Evolutionary conservation across 2,797 vertebrate species (phyloP), one percentile per base, ranked within the genome.

Genomic region (Notolepis coatsorum): DNA sequence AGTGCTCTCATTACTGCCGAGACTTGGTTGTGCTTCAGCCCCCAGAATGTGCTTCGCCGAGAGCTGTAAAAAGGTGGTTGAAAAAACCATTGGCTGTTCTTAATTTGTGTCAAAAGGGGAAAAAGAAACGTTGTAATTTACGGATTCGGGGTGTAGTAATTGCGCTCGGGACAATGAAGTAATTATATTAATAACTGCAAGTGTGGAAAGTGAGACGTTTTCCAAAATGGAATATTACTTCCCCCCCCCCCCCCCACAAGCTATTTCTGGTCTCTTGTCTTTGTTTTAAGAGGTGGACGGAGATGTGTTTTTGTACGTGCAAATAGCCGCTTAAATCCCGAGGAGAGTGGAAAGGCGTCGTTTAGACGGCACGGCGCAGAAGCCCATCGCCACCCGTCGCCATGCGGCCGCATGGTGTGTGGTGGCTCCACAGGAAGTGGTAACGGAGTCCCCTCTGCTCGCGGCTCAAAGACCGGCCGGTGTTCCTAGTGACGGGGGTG

Each of bases 1-100:
- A 81, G 55, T 51, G 47, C 61, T 63, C 64, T 78, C 30, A 20
- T 81, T 79, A 75, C 65, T 79, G n/a, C n/a, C 57, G 35, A 50
- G 68, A 66, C 61, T 56, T 51, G 33, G 35, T 51, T 57, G 53
- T 33, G 61, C 47, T 65, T 50, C 20, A 71, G 71, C 39, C 65
- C 65, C 58, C 55, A 35, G 62, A 67, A 74, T 67, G 55, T 51
- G 55, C 50, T 61, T 48, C 3, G 1, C 51, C 42, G 58, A 33
- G 25, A 4, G 10, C 15, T 63, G 65, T 61, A 3, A 65, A 71
- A 73, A 17, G 45, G 48, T 37, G 25, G 15, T 37, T 37, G 49
- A 41, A n/a, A n/a, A n/a, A n/a, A 55, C 25, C 17, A 24, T 18
- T 18, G 48, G 17, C 9, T 51, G 51, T 2, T 38, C 38, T 10